Evolutionary conservation across 2,888 invertebrate species (phyloP), one percentile per base, ranked within the genome.

Genomic region (Amphimallon solstitiale): DNA sequence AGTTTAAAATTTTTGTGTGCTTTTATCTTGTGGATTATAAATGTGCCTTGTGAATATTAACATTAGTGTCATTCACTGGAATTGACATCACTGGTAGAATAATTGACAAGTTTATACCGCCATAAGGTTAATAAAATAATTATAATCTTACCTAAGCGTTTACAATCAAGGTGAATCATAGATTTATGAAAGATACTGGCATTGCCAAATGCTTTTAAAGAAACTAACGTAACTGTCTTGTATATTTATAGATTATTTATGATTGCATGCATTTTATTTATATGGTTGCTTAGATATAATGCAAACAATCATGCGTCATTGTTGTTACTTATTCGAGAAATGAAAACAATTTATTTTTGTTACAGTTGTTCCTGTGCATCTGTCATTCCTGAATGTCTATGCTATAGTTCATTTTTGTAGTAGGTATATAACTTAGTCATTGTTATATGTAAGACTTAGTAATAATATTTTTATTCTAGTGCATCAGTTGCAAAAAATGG

Each of bases 401-500:
- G 29, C 59, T 49, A 45, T 48, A 56, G 43, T 46, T 46, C 46
- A 63, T 54, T 56, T 67, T 63, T 63, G 59, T 59, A 63, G 66
- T 67, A 59, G 63, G 48, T 46, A 63, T 12, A 45, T 59, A 17
- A 62, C 35, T 29, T 46, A 19, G 2, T 29, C 7, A 40, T n/a
- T 38, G 6, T 15, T 23, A 9, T 29, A 21, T 15, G 2, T 29
- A 14, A 29, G 15, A 46, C 15, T 46, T 10, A 35, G 17, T 48
- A 34, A 35, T 12, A 12, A n/a, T n/a, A n/a, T n/a, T 51, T 29
- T 48, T 9, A 10, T 59, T 65, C 21, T 21, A 66, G 54, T 43
- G 48, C 23, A 43, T 19, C 12, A 43, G 43, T 17, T 38, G 46
- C 15, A 23, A 79, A 74, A n/a, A 65, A 88, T 88, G 87, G 87